phyloP scores from a whole-genome alignment of 2,888 invertebrate species.

The Ischnus inquisitorius region DNA sequence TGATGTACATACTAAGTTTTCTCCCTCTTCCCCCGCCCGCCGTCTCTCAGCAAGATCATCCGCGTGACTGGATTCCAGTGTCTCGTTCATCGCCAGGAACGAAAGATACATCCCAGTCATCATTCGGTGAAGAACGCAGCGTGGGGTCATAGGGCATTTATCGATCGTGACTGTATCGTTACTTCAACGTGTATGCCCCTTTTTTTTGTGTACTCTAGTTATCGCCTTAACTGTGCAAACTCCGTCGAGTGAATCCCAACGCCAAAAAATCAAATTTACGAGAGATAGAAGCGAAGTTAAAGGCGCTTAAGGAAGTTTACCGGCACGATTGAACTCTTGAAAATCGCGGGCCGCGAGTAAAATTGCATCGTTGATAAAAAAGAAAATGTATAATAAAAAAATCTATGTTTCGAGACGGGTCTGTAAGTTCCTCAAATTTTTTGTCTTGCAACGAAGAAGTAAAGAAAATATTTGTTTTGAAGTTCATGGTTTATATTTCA shows the following conservation, averaged over 20 bases:
- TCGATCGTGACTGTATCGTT: neutral
- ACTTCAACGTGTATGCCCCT: neutral
- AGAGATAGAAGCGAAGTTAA: neutral
- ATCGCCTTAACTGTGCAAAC: neutral
- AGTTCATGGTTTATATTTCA: too few species aligned
- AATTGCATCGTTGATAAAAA: too few species aligned
- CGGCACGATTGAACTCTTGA: too few species aligned
- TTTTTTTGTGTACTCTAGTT: constrained; percentile 15
- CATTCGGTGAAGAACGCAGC: constrained; percentile 54
- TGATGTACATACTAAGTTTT: neutral
- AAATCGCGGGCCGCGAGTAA: too few species aligned
- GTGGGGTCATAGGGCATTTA: constrained; percentile 54
- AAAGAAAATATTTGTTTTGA: too few species aligned
- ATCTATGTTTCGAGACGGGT: too few species aligned
- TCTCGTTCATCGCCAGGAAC: constrained; percentile 56
- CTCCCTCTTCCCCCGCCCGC: neutral
- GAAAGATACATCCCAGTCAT: constrained; percentile 60
- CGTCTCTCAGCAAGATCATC: constrained; percentile 50
- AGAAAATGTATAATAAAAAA: too few species aligned
- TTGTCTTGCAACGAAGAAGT: too few species aligned
- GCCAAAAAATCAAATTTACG: neutral
- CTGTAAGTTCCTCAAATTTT: too few species aligned
- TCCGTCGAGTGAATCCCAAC: neutral
- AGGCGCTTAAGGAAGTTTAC: neutral
- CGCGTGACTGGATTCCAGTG: constrained; percentile 61